These are phyloP conservation scores for Tachyglossus aculeatus DNA, from an alignment of 2,797 vertebrate species.

Conservation along the genomic window DNA sequence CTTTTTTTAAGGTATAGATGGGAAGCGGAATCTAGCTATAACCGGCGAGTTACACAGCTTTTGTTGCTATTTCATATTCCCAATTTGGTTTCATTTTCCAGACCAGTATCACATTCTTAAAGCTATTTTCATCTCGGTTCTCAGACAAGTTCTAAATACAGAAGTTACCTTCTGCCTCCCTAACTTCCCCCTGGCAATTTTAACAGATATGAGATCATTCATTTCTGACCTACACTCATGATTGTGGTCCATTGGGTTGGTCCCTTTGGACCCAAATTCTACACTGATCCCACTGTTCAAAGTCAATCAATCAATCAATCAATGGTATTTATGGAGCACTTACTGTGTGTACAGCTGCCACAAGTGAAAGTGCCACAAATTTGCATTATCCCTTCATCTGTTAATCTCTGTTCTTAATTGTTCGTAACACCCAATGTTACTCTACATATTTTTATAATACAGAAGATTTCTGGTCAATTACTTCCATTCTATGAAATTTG, in stretches of 20 bases:
- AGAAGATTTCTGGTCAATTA: too few species aligned
- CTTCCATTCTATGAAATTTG: too few species aligned
- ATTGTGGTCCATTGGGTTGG: slow-evolving; percentile 13
- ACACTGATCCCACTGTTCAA: background rate
- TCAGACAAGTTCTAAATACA: slow-evolving; percentile 27
- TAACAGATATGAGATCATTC: background rate
- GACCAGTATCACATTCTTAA: background rate
- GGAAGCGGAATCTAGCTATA: background rate
- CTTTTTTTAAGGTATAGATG: slow-evolving; percentile 1
- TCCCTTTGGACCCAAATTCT: slow-evolving; percentile 15
- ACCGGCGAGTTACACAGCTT: background rate
- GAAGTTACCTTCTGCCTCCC: background rate
- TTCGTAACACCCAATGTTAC: background rate
- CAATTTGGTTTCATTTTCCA: slow-evolving; percentile 16
- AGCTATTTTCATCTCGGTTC: slow-evolving; percentile 1
- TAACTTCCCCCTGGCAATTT: slow-evolving; percentile 8
- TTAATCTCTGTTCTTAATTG: background rate
- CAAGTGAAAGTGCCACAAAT: background rate
- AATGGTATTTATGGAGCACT: too few species aligned
- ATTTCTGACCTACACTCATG: background rate
- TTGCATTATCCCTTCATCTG: background rate
- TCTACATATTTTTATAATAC: too few species aligned
- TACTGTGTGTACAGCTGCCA: too few species aligned
- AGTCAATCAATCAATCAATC: background rate
- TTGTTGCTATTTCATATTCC: background rate